Evolutionary conservation across 2,888 invertebrate species (phyloP).

Genomic region (Dorcus parallelipipedus): DNA sequence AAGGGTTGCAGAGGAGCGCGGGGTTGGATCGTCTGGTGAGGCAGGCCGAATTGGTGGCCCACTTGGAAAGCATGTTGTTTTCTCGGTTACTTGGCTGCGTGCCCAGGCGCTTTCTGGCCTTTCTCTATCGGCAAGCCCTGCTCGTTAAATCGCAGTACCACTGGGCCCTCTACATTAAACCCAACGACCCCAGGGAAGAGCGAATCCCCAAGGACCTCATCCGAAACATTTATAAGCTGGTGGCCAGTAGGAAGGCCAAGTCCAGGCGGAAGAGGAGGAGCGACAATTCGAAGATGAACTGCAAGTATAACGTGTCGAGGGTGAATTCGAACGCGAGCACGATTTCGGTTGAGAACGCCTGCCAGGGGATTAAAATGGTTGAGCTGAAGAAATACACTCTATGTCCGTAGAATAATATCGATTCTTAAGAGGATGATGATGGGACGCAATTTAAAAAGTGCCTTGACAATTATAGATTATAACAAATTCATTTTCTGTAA

Average conservation of each 20-base stretch:
- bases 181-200: slow-evolving; percentile 79
- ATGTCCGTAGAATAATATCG: too few relatives aligned
- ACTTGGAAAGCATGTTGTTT: slow-evolving; percentile 79
- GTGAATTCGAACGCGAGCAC: slow-evolving; percentile 13
- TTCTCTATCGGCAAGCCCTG: slow-evolving; percentile 69
- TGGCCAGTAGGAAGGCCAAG: slow-evolving; percentile 64
- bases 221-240: slow-evolving; percentile 69
- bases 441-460: too few relatives aligned
- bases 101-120: slow-evolving; percentile 57
- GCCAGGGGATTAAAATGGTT: too few relatives aligned
- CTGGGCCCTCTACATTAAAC: slow-evolving; percentile 70
- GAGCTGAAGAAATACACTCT: too few relatives aligned
- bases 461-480: too few relatives aligned
- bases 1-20: slow-evolving; percentile 76
- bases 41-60: slow-evolving; percentile 77
- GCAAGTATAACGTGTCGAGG: slow-evolving; percentile 5
- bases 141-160: slow-evolving; percentile 73
- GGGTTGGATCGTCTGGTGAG: slow-evolving; percentile 76
- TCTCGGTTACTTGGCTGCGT: slow-evolving; percentile 68
- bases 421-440: too few relatives aligned
- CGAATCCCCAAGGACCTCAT: slow-evolving; percentile 76
- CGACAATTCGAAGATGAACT: slow-evolving; percentile 10
- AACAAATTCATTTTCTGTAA: too few relatives aligned
- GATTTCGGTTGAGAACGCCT: slow-evolving; percentile 12
- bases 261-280: slow-evolving; percentile 50